A percentile compares a stretch with the other conserved stretches of the same genome.
These are phyloP conservation scores for Pogona vitticeps DNA, from an alignment of 2,113 vertebrate genomes.

Conservation along the genomic window DNA sequence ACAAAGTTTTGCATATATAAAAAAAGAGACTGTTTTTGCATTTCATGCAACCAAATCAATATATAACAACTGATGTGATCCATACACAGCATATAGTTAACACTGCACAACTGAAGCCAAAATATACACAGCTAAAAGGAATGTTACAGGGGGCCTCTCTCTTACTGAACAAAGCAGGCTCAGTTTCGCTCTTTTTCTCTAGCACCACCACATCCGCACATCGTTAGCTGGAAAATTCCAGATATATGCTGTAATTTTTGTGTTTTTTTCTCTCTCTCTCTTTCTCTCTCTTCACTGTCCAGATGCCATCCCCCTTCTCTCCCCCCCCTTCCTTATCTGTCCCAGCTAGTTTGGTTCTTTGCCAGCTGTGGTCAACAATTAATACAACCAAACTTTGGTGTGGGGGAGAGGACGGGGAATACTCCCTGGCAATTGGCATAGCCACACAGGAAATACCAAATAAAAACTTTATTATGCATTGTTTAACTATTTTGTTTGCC, in stretches of 20 bases:
- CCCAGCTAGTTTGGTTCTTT: constrained; percentile 77
- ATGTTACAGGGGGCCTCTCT: constrained; percentile 95
- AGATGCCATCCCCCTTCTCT: constrained; percentile 82
- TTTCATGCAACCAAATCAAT: constrained; percentile 70
- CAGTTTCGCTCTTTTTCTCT: constrained; percentile 96
- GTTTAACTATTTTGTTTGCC: constrained; percentile 83
- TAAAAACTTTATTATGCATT: constrained; percentile 84
- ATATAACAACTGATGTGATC: constrained; percentile 79
- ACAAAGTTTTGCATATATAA: constrained; percentile 32
- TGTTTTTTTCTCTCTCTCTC: constrained; percentile 43
- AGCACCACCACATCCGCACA: constrained; percentile 98
- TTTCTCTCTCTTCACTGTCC: constrained; percentile 87
- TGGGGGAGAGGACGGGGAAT: constrained; percentile 62
- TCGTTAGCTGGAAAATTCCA: constrained; percentile 99
- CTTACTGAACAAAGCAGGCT: constrained; percentile 97
- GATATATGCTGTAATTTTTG: constrained; percentile 99
- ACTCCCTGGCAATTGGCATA: constrained; percentile 83
- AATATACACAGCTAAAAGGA: constrained; percentile 98
- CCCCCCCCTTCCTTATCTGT: constrained; percentile 74
- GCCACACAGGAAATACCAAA: constrained; percentile 87
- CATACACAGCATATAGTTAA: constrained; percentile 92
- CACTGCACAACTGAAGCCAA: constrained; percentile 92
- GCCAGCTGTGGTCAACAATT: constrained; percentile 86
- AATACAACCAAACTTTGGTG: constrained; percentile 80
- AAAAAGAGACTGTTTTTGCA: constrained; percentile 45